These are phyloP conservation scores for Aleiodes sp. DNA, from an alignment of 1,140 invertebrate genomes.

Conservation along the genomic window DNA sequence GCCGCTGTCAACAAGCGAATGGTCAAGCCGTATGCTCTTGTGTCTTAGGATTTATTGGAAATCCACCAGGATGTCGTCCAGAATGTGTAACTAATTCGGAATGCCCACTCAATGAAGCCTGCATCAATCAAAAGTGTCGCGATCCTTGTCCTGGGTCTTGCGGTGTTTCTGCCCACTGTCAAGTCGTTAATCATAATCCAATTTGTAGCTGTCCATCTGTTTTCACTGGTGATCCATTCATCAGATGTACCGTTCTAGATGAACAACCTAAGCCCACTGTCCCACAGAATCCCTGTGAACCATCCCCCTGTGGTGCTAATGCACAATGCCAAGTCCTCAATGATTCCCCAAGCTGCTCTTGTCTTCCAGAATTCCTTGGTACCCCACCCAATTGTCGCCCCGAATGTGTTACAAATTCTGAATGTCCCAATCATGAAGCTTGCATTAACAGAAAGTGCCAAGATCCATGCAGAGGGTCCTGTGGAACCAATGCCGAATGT, in stretches of 20 bases:
- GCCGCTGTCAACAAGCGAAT: slow-evolving; percentile 70
- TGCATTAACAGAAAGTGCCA: slow-evolving; percentile 77
- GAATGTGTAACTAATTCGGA: slow-evolving; percentile 73
- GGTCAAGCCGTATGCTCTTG: slow-evolving; percentile 71
- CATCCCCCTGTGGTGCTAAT: slow-evolving; percentile 75
- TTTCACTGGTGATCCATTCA: slow-evolving; percentile 72
- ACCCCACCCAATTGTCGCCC: slow-evolving; percentile 73
- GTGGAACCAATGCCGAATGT: slow-evolving; percentile 76
- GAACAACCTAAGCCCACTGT: slow-evolving; percentile 40
- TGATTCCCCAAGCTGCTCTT: slow-evolving; percentile 73
- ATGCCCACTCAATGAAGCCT: slow-evolving; percentile 71
- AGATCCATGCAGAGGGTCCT: slow-evolving; percentile 75
- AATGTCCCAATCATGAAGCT: slow-evolving; percentile 73
- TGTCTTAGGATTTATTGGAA: slow-evolving; percentile 70
- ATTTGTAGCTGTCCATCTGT: slow-evolving; percentile 71
- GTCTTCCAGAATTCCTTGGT: slow-evolving; percentile 71
- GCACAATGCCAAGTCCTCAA: slow-evolving; percentile 72
- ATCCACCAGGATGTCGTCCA: slow-evolving; percentile 72
- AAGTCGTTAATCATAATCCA: slow-evolving; percentile 71
- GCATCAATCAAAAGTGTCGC: slow-evolving; percentile 71
- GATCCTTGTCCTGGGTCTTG: slow-evolving; percentile 75
- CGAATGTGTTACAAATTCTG: slow-evolving; percentile 73
- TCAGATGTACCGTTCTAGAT: slow-evolving; percentile 59
- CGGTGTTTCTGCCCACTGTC: slow-evolving; percentile 71
- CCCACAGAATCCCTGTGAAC: slow-evolving; percentile 69